Evolutionary conservation across 1,140 invertebrate genomes (phyloP), one percentile per base, ranked within the genome.

Genomic region (Colletes gigas): DNA sequence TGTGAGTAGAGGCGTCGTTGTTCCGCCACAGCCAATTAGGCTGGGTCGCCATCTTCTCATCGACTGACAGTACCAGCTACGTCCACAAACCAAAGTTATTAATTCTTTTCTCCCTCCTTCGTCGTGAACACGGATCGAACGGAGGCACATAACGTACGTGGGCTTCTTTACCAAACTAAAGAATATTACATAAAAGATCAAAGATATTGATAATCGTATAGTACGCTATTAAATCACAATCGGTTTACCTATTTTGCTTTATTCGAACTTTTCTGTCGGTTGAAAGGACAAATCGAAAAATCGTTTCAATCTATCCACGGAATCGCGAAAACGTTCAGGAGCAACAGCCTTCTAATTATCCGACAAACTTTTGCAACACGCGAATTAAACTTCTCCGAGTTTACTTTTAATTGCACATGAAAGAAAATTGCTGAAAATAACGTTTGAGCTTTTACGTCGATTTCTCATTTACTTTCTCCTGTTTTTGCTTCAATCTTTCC

Each of bases 121-220:
- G n/a, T 41, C 21, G 17, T 66, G 17, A 8, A 66, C 39, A 54
- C 50, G 17, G 62, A 41, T 66, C n/a, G 63, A 7, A 17, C 21
- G n/a, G 47, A 73, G 14, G 39, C n/a, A 60, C 4, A 60, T 62
- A 17, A 73, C 9, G 41, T 21, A 44, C 30, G 17, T 50, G 41
- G 14, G 39, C n/a, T 50, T 62, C 5, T 44, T 30, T 50, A 60
- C 57, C 41, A 62, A 73, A 62, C 47, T 50, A 44, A 72, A 72
- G 70, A 67, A 67, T 8, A 50, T 10, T 21, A 55, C 50, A 57
- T 55, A 75, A 75, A 21, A n/a, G 62, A 47, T 44, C n/a, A 62
- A 9, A 21, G 52, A 67, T 67, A 73, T 73, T 73, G 71, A 60
- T 30, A 72, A 62, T 39, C 57, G 47, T 47, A 62, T 73, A 62